Evolutionary conservation across 1,140 invertebrate genomes (phyloP).

Genomic region (Venustaconcha ellipsiformis): DNA sequence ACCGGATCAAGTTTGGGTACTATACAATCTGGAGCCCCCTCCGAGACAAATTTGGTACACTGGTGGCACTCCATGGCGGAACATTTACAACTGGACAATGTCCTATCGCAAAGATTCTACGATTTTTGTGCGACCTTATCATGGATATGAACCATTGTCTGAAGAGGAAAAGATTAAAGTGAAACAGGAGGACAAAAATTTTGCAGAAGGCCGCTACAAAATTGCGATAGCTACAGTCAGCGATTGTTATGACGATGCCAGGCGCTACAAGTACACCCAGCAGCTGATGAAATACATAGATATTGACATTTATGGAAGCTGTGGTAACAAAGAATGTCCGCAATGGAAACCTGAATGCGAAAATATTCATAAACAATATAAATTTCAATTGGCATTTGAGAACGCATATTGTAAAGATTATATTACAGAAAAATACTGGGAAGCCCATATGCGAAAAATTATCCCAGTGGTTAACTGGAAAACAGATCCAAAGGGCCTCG

Average conservation of each 20-base stretch:
- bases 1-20: slow-evolving; percentile 49
- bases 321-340: slow-evolving; percentile 36
- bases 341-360: slow-evolving; percentile 37
- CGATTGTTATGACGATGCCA: slow-evolving; percentile 74
- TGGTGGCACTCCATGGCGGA: not conserved
- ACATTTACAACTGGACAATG: slow-evolving; percentile 58
- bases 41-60: slow-evolving; percentile 7
- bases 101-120: slow-evolving; percentile 54
- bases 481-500: slow-evolving; percentile 51
- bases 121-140: slow-evolving; percentile 41
- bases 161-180: slow-evolving; percentile 2
- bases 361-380: slow-evolving; percentile 77
- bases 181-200: slow-evolving; percentile 17
- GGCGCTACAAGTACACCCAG: slow-evolving; percentile 71
- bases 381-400: slow-evolving; percentile 79
- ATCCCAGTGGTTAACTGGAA: slow-evolving; percentile 61
- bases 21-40: slow-evolving; percentile 51
- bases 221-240: slow-evolving; percentile 76
- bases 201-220: slow-evolving; percentile 29
- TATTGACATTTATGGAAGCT: slow-evolving; percentile 78
- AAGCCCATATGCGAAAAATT: slow-evolving; percentile 39
- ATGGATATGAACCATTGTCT: slow-evolving; percentile 5
- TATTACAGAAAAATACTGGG: slow-evolving; percentile 68
- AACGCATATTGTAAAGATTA: slow-evolving; percentile 67
- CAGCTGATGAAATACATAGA: slow-evolving; percentile 72